Evolutionary conservation across 2,113 vertebrate genomes (phyloP), one percentile per base, ranked within the genome.

Genomic region (Patagioenas fasciata): DNA sequence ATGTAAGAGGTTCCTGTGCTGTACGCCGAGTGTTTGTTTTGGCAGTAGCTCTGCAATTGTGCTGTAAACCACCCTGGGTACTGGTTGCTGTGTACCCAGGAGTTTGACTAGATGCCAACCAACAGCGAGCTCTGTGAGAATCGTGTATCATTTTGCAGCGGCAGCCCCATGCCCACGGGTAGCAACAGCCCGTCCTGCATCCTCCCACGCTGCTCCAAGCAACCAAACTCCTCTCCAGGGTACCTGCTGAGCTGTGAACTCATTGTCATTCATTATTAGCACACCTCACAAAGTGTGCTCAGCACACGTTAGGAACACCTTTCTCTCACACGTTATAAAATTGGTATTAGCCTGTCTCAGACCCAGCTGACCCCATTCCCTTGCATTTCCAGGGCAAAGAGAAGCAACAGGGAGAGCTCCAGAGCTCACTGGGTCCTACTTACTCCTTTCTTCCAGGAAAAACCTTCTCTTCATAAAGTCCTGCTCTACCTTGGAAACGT

Each of bases 31-130:
- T 62, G 42, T 87, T 92, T 81, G 17, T 66, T 79, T 86, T 81
- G 80, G 80, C 84, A 93, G 88, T 12, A 67, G 72, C 69, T 92
- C 77, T 62, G 44, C 58, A 86, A 78, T 4, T 78, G 83, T 78
- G 86, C 87, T 74, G 73, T 73, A 93, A 94, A 69, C n/a, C 85
- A 85, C 47, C 53, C 81, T 72, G 84, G 77, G 85, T 93, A 54
- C 81, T 62, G 79, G 67, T 77, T 95, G 71, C 82, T 83, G 64
- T 40, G 60, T 73, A 51, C 78, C 60, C 38, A 77, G 82, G 84
- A 86, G 71, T 57, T 40, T 81, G 94, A 92, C 51, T 10, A 31
- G 66, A 29, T 57, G 93, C 87, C 94, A 91, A 6, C 80, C 85
- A 66, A 3, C 34, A 8, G 60, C 6, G 5, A 77, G 82, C 67